Evolutionary conservation across 2,113 vertebrate genomes (phyloP).

Genomic region (Atractosteus spatula): DNA sequence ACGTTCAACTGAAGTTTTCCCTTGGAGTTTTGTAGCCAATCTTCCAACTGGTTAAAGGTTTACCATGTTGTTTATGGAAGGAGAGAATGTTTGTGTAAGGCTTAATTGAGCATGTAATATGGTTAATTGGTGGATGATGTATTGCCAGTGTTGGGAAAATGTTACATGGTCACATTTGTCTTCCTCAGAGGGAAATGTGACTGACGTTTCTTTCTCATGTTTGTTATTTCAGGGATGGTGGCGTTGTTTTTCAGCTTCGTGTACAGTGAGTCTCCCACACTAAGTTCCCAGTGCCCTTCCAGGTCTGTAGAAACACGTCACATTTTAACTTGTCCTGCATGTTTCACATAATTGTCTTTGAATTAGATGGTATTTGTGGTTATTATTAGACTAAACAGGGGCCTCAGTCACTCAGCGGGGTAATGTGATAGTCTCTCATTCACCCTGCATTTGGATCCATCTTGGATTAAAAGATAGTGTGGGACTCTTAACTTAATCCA

Average conservation of each 20-base stretch:
- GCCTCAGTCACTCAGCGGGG: slow-evolving; percentile 30
- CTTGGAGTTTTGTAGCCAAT: slow-evolving; percentile 9
- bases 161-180: slow-evolving; percentile 29
- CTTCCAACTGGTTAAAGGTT: neutral
- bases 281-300: slow-evolving; percentile 24
- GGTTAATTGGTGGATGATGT: slow-evolving; percentile 39
- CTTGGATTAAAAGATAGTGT: neutral
- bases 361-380: slow-evolving; percentile 36
- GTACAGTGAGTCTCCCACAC: slow-evolving; percentile 14
- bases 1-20: slow-evolving; percentile 12
- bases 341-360: slow-evolving; percentile 39
- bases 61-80: slow-evolving; percentile 14
- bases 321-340: slow-evolving; percentile 32
- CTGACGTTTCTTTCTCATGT: slow-evolving; percentile 27
- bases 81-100: slow-evolving; percentile 18
- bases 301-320: slow-evolving; percentile 31
- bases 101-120: slow-evolving; percentile 40
- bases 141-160: slow-evolving; percentile 33
- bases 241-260: slow-evolving; percentile 34
- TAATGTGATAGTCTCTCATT: slow-evolving; percentile 34
- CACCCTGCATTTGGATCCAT: slow-evolving; percentile 18
- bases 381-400: slow-evolving; percentile 41
- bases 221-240: slow-evolving; percentile 13
- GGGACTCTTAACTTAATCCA: slow-evolving; percentile 26
- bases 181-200: slow-evolving; percentile 32